Evolutionary conservation across 2,113 vertebrate genomes (phyloP).

Genomic region (Rhinolophus ferrumequinum): DNA sequence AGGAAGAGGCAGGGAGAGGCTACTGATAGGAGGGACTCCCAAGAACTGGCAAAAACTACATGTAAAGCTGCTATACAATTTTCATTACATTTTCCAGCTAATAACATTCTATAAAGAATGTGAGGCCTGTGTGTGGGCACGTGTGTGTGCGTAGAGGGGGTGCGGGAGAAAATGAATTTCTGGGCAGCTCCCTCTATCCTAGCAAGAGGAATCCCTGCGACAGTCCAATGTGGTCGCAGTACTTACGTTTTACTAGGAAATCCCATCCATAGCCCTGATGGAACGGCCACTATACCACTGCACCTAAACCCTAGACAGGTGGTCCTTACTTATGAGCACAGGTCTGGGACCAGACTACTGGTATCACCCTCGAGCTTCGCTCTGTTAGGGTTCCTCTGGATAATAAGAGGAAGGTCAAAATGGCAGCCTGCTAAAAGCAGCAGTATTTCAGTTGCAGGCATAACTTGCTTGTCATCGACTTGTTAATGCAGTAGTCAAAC

Average conservation of each 20-base stretch:
- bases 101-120: constrained; percentile 12
- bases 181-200: neutral
- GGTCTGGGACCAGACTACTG: neutral
- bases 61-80: neutral
- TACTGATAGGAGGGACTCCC: neutral
- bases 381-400: constrained; percentile 46
- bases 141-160: neutral
- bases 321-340: neutral
- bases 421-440: constrained; percentile 74
- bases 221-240: neutral
- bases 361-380: neutral
- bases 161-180: constrained; percentile 11
- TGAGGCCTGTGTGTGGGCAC: neutral
- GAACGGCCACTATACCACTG: neutral
- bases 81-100: constrained; percentile 24
- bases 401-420: constrained; percentile 76
- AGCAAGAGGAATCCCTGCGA: neutral
- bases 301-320: neutral
- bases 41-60: neutral
- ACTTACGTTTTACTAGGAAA: constrained; percentile 30
- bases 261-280: neutral
- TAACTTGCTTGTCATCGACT: constrained; percentile 78
- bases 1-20: neutral
- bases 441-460: constrained; percentile 70
- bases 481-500: constrained; percentile 79